Percentiles rank a stretch among this genome's conserved stretches.
Conservation (phyloP, 2,113 vertebrate genomes). For the Miniopterus natalensis region DNA sequence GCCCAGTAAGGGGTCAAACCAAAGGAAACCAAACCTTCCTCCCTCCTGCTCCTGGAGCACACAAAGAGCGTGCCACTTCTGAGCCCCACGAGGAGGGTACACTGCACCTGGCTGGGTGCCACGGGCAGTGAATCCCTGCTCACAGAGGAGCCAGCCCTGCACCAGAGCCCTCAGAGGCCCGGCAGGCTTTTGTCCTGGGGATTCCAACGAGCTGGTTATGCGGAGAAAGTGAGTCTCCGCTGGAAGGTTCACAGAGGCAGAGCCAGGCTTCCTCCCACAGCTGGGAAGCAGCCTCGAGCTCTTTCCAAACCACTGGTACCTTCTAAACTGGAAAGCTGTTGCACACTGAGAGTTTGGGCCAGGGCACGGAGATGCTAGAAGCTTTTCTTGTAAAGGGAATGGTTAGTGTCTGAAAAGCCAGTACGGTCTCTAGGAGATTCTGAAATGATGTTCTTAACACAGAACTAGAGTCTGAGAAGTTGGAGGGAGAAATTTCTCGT, state of each 20-base stretch:
- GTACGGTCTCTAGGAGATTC: neutral
- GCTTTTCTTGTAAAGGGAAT: neutral
- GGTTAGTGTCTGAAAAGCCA: neutral
- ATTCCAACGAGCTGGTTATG: neutral
- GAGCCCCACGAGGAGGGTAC: neutral
- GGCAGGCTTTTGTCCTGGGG: slow-evolving; percentile 3
- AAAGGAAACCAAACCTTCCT: neutral
- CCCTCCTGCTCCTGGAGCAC: neutral
- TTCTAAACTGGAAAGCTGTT: neutral
- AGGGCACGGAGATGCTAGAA: neutral
- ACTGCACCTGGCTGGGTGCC: neutral
- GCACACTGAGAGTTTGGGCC: neutral
- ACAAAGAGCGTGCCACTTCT: neutral
- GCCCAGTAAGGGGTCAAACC: neutral
- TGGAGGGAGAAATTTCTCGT: neutral
- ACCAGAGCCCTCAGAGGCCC: neutral
- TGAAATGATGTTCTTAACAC: neutral
- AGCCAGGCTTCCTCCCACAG: neutral
- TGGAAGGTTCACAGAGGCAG: neutral
- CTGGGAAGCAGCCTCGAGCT: neutral
- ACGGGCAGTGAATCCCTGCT: neutral
- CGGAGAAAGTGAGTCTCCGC: neutral
- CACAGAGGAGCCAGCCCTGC: neutral
- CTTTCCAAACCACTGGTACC: neutral
- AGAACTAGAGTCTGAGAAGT: neutral